A percentile compares a stretch with the other conserved stretches of the same genome.
Evolutionary conservation across 1,140 invertebrate species (phyloP).

Genomic region (Philotrypesis tridentata): DNA sequence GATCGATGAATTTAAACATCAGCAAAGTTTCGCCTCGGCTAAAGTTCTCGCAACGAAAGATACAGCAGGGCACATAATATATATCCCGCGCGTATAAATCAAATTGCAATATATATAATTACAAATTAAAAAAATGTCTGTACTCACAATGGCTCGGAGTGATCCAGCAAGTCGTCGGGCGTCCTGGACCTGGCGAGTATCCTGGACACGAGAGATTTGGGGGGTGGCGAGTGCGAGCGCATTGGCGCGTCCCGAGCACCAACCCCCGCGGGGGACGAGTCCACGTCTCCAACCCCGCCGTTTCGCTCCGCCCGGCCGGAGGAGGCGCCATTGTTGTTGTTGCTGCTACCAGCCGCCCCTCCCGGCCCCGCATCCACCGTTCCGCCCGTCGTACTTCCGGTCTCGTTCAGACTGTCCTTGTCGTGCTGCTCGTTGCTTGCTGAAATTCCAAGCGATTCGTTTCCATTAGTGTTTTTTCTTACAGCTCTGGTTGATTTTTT

Average conservation of each 20-base stretch:
- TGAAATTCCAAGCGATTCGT: conserved; percentile 48
- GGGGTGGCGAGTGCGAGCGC: conserved; percentile 56
- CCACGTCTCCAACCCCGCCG: neutral
- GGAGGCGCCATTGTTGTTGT: neutral
- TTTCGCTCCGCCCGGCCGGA: neutral
- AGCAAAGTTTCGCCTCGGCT: no score
- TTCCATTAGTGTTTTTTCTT: no score
- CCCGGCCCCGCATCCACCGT: conserved; percentile 61
- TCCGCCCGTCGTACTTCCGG: conserved; percentile 66
- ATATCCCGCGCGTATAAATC: no score
- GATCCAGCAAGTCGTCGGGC: conserved; percentile 62
- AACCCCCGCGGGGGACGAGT: conserved; percentile 37
- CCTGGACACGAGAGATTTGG: conserved; percentile 65
- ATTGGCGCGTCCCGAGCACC: conserved; percentile 10
- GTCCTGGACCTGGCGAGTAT: conserved; percentile 64
- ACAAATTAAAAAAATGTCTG: conserved; percentile 10
- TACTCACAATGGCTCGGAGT: conserved; percentile 68
- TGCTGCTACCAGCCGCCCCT: conserved; percentile 27
- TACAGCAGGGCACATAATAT: no score
- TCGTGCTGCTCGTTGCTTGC: conserved; percentile 73
- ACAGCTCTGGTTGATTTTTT: no score
- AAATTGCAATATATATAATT: no score
- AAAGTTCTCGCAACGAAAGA: no score
- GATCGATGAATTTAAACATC: no score
- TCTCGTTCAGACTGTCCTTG: conserved; percentile 74